A percentile compares a stretch with the other conserved stretches of the same genome.
phyloP scores from a whole-genome alignment of 2,113 vertebrate species.

The Illadopsis cleaveri region DNA sequence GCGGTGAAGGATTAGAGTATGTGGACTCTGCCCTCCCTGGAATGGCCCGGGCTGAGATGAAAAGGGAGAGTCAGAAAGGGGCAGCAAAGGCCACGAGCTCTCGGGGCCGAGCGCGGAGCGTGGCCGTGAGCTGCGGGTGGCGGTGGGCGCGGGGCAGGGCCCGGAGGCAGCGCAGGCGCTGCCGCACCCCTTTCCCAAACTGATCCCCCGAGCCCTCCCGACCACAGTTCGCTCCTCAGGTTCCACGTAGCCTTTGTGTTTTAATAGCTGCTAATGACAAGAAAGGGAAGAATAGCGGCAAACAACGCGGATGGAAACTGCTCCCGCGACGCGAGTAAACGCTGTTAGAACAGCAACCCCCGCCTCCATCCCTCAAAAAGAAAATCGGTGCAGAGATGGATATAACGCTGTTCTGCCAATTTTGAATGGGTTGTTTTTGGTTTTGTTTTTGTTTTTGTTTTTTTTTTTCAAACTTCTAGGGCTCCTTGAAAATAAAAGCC shows the following conservation, averaged over 20 bases:
- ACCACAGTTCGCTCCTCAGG: background rate
- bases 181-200: background rate
- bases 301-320: background rate
- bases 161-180: background rate
- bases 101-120: background rate
- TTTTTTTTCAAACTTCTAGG: background rate
- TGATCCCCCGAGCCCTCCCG: fast-evolving
- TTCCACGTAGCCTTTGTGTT: background rate
- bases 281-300: background rate
- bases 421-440: background rate
- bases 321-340: background rate
- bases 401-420: background rate
- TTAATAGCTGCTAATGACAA: slow-evolving; percentile 7
- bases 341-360: background rate
- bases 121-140: background rate
- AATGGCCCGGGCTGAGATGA: background rate
- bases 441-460: background rate
- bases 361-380: background rate
- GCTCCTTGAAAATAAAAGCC: background rate
- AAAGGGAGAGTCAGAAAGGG: background rate
- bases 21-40: background rate
- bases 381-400: background rate
- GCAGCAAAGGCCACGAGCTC: background rate
- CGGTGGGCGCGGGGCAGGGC: background rate
- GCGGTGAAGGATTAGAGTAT: background rate